Percentiles rank a stretch among this genome's conserved stretches.
These are phyloP conservation scores for Ceratina japonica DNA, from an alignment of 1,140 invertebrate genomes.

Conservation along the genomic window DNA sequence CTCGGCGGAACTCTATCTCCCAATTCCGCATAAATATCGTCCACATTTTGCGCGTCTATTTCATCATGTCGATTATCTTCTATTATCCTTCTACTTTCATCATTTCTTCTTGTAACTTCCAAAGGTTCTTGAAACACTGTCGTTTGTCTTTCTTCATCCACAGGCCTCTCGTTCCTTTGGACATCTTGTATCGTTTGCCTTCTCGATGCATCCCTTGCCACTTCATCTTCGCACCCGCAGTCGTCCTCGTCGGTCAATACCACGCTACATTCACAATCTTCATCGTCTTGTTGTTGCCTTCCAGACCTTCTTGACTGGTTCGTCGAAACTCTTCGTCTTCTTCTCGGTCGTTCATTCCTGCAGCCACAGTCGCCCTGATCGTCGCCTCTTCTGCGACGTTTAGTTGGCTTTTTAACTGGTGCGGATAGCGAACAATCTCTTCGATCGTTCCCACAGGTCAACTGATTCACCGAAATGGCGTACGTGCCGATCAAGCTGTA, in stretches of 20 bases:
- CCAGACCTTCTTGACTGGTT: background rate
- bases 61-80: background rate
- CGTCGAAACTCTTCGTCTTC: background rate
- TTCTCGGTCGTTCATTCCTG: background rate
- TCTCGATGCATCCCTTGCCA: background rate
- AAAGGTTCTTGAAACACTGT: background rate
- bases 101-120: background rate
- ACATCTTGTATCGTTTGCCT: too few relatives aligned
- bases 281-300: background rate
- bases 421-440: background rate
- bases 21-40: conserved; percentile 1
- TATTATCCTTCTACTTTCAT: too few relatives aligned
- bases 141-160: background rate
- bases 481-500: conserved; percentile 55
- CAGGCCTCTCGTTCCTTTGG: background rate
- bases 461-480: conserved; percentile 13
- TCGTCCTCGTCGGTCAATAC: background rate
- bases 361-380: background rate
- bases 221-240: background rate
- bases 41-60: background rate
- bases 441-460: background rate
- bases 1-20: background rate
- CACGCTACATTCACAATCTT: background rate
- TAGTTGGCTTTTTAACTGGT: background rate
- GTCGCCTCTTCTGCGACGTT: background rate